Base-by-base conservation (phyloP, 2,113 vertebrate species). In the Centropus unirufus region DNA sequence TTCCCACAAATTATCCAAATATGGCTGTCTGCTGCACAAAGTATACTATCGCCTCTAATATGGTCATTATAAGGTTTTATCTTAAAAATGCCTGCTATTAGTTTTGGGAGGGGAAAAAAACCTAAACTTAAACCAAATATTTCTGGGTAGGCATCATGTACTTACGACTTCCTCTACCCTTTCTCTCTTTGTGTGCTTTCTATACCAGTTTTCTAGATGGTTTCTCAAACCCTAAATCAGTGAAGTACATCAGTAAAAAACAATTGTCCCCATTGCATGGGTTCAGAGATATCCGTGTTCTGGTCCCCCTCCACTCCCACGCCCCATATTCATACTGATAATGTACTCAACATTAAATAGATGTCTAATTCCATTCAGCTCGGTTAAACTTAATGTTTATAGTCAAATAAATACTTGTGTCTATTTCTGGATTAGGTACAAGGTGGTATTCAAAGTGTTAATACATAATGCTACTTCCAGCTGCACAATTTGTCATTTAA, bases 371-470 rank as follows among this genome's bases (percentile, higher is more conserved):
- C 55, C n/a, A 34, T 49, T 83, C 39, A 78, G 18, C 15, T 58
- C 17, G 52, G 8, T 89, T 89, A 84, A 79, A 52, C 11, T 66
- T 52, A 9, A 47, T 36, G 6, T 64, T 84, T 39, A 54, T 32
- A 82, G 19, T 55, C 81, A 85, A 95, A 47, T 5, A 9, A 6
- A 20, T 6, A 72, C 4, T 49, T 68, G 2, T 24, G 7, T 47
- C 15, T 62, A 8, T 47, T 77, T 74, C 70, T 82, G 63, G 11
- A 62, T 19, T 32, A 66, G 11, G 62, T 61, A 49, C 32, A 29
- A 73, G 46, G 29, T 59, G 32, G 87, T 29, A 83, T 29, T 80
- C 44, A 26, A 93, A 90, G 70, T 63, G 93, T 96, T 96, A 97
- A 93, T 44, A 66, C 49, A 34, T 51, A 83, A 77, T 74, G 70